Percentiles rank a stretch among this genome's conserved stretches.
Evolutionary conservation across 2,113 vertebrate genomes (phyloP).

Genomic region (Peromyscus maniculatus): DNA sequence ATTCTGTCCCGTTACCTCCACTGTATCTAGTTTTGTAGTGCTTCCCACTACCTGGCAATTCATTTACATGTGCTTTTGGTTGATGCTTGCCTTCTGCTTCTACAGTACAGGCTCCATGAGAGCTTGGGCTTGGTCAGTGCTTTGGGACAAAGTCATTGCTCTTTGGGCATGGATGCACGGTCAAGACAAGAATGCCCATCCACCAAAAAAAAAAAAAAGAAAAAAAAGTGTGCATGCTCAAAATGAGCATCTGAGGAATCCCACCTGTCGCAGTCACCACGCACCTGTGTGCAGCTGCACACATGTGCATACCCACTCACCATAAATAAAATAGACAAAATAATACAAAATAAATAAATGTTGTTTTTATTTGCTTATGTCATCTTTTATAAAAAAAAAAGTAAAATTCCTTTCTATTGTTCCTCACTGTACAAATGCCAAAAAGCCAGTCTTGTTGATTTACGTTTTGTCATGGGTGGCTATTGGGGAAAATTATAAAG

Average conservation of each 20-base stretch:
- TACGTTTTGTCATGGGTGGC: not conserved
- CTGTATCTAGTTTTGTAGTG: not conserved
- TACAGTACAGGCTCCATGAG: not conserved
- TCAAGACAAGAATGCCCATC: not conserved
- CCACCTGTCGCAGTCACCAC: rapidly evolving
- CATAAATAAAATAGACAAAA: not conserved
- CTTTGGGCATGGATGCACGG: not conserved
- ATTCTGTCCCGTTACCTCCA: not conserved
- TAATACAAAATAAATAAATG: not conserved
- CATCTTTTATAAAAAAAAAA: not conserved
- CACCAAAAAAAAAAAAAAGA: not conserved
- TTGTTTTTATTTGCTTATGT: not conserved
- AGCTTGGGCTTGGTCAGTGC: not conserved
- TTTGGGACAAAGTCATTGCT: not conserved
- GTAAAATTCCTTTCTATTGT: not conserved
- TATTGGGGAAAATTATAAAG: no score
- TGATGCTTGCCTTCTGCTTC: not conserved
- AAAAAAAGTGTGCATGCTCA: not conserved
- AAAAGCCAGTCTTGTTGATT: not conserved
- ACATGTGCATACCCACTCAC: not conserved
- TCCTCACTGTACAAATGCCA: not conserved
- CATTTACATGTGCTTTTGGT: not conserved
- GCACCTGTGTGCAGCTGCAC: not conserved
- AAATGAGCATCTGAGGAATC: not conserved
- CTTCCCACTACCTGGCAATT: not conserved